Evolutionary conservation across 35 echinoderm and acorn worm species (phyloP).

Genomic region (Antedon bifida): DNA sequence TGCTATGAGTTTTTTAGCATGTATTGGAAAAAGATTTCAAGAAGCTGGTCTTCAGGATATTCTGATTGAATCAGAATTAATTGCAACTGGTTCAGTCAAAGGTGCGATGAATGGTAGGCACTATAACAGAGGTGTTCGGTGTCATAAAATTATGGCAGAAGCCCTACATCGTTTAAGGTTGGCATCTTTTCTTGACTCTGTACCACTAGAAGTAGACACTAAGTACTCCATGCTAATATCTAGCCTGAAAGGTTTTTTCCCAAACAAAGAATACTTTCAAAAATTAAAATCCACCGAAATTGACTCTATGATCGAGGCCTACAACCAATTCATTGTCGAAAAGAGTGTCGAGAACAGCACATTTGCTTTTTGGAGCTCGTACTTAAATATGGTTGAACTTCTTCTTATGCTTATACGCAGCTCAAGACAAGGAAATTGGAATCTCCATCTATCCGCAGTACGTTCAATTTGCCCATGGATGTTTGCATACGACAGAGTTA

Average conservation of each 20-base stretch:
- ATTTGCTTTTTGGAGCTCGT: constrained; percentile 34
- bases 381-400: constrained; percentile 35
- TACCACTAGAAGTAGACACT: constrained; percentile 11
- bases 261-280: constrained; percentile 9
- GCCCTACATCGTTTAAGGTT: constrained; percentile 36
- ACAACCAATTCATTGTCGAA: neutral
- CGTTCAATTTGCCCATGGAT: constrained; percentile 24
- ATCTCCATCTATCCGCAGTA: constrained; percentile 26
- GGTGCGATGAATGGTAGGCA: constrained; percentile 64
- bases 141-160: constrained; percentile 53
- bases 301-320: neutral
- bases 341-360: neutral
- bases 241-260: neutral
- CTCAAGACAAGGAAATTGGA: constrained; percentile 45
- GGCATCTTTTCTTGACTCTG: constrained; percentile 27
- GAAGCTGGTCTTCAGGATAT: constrained; percentile 65
- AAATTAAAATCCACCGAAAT: neutral
- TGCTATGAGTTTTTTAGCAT: constrained; percentile 44
- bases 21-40: constrained; percentile 50
- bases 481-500: constrained; percentile 39
- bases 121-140: constrained; percentile 42
- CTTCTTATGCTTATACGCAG: constrained; percentile 22
- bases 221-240: neutral
- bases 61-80: constrained; percentile 52
- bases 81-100: constrained; percentile 47